Evolutionary conservation across 2,113 vertebrate species (phyloP).

Genomic region (Burhinus bistriatus): DNA sequence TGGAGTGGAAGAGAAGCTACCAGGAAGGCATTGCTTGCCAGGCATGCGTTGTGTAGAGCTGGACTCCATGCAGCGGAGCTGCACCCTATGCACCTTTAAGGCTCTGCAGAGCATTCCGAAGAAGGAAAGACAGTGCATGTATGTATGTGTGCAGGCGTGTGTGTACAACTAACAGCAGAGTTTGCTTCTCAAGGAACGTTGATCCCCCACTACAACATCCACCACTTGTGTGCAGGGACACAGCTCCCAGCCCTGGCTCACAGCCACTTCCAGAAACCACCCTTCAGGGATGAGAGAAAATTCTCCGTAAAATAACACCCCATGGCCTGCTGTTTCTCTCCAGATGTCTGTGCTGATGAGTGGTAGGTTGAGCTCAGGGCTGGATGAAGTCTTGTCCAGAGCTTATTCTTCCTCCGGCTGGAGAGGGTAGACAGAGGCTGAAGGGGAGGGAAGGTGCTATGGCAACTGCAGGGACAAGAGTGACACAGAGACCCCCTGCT

Average conservation of each 20-base stretch:
- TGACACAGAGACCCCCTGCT: not conserved
- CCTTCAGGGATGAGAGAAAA: not conserved
- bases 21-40: no score
- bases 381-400: not conserved
- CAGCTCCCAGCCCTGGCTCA: no score
- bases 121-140: fast-evolving
- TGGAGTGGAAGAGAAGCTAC: fast-evolving
- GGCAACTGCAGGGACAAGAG: not conserved
- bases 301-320: not conserved
- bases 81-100: not conserved
- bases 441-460: no score
- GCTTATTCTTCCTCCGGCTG: not conserved
- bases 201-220: fast-evolving
- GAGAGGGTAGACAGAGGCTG: not conserved
- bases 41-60: no score
- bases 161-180: no score
- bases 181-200: fast-evolving
- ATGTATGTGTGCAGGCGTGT: fast-evolving
- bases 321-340: not conserved
- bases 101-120: no score
- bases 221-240: fast-evolving
- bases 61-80: no score
- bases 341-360: not conserved
- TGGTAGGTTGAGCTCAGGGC: not conserved
- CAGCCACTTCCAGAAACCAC: not conserved